phyloP scores from a whole-genome alignment of 2,113 vertebrate genomes.

The Origma solitaria region DNA sequence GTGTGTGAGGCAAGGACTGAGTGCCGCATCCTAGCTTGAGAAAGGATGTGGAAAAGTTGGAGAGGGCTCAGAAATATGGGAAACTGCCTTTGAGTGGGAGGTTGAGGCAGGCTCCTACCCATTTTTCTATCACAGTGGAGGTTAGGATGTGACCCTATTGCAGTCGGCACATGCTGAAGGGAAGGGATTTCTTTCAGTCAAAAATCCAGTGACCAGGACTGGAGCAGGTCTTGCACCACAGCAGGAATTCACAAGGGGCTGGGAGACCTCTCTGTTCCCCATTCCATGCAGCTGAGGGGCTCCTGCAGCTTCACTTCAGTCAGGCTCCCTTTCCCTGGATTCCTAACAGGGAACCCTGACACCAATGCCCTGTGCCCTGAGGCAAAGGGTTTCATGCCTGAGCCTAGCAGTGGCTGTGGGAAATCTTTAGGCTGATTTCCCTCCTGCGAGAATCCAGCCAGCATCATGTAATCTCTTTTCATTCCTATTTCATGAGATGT shows the following conservation, averaged over 20 bases:
- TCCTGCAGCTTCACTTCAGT: not conserved
- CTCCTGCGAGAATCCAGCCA: not conserved
- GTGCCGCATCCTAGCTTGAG: not conserved
- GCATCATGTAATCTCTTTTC: constrained; percentile 46
- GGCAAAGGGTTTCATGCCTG: not conserved
- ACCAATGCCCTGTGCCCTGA: not conserved
- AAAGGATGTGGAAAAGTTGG: not conserved
- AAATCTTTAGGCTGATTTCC: not conserved
- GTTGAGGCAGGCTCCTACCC: not conserved
- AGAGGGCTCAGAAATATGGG: not conserved
- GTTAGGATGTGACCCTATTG: not conserved
- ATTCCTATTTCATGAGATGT: constrained; percentile 62
- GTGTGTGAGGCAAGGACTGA: not conserved
- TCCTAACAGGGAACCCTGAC: not conserved
- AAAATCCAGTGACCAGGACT: not conserved
- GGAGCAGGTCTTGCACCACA: rapidly evolving
- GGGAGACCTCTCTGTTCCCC: not conserved
- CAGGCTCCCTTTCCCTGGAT: not conserved
- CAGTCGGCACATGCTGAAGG: not conserved
- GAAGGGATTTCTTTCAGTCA: not conserved
- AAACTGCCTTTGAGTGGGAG: not conserved
- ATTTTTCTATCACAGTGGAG: not conserved
- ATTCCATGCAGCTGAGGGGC: not conserved
- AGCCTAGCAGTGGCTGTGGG: not conserved
- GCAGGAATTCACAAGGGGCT: rapidly evolving